A percentile compares a stretch with the other conserved stretches of the same genome.
Evolutionary conservation across 1,140 invertebrate genomes (phyloP).

Genomic region (Littorina saxatilis): DNA sequence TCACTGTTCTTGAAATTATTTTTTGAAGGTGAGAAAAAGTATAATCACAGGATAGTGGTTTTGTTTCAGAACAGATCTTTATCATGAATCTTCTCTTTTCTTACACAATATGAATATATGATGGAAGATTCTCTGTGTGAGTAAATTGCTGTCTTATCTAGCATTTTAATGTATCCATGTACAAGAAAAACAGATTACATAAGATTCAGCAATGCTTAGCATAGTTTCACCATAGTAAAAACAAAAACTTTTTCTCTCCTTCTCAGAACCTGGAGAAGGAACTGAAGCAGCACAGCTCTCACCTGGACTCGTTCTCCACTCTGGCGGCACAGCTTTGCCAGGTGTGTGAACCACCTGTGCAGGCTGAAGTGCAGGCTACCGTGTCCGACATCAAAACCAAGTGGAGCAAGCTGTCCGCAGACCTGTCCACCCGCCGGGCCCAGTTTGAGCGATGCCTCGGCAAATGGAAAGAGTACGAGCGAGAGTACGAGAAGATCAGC

Average conservation of each 20-base stretch:
- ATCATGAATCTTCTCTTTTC: too few species aligned
- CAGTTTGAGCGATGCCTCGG: constrained; percentile 58
- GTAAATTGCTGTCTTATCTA: too few species aligned
- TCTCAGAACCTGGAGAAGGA: constrained; percentile 58
- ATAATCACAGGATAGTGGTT: too few species aligned
- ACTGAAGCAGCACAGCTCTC: constrained; percentile 47
- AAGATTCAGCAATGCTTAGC: too few species aligned
- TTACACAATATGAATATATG: too few species aligned
- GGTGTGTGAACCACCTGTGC: constrained; percentile 66
- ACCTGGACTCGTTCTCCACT: constrained; percentile 54
- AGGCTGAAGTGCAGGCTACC: constrained; percentile 61
- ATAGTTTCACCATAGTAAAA: too few species aligned
- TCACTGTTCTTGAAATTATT: neutral
- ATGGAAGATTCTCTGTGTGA: too few species aligned
- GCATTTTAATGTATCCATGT: too few species aligned
- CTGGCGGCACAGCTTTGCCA: constrained; percentile 58
- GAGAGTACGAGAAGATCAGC: constrained; percentile 51
- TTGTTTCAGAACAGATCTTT: too few species aligned
- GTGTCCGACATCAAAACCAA: constrained; percentile 58
- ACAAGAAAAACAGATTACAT: too few species aligned
- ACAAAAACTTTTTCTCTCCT: too few species aligned
- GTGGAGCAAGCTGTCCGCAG: constrained; percentile 54
- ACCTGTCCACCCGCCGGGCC: constrained; percentile 51
- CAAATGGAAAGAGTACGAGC: constrained; percentile 68
- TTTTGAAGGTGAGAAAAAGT: too few species aligned